Percentiles rank a stretch among this genome's conserved stretches.
These are phyloP conservation scores for Lordiphosa stackelbergi DNA, from an alignment of 1,140 invertebrate genomes.

Conservation along the genomic window DNA sequence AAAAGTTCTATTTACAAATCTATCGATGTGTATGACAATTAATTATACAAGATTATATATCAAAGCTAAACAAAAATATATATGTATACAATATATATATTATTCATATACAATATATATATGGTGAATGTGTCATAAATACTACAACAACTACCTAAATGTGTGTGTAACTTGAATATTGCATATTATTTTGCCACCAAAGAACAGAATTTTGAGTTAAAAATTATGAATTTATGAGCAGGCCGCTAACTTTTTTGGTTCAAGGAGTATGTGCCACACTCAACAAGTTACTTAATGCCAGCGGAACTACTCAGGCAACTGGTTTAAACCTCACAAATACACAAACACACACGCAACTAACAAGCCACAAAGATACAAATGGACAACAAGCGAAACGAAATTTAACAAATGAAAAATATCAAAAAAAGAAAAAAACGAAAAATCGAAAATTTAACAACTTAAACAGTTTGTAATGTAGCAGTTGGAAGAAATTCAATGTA, in stretches of 20 bases:
- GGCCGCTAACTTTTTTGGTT: constrained; percentile 13
- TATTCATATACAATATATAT: constrained; percentile 55
- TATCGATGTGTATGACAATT: constrained; percentile 74
- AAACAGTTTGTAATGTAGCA: constrained; percentile 36
- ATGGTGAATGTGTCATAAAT: constrained; percentile 33
- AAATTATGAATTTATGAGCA: neutral
- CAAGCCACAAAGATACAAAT: constrained; percentile 63
- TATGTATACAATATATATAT: constrained; percentile 20
- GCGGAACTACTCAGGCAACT: constrained; percentile 44
- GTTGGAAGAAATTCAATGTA: constrained; percentile 3
- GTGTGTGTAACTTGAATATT: constrained; percentile 36
- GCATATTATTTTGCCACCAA: constrained; percentile 29
- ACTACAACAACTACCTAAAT: constrained; percentile 29
- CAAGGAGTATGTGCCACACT: constrained; percentile 50
- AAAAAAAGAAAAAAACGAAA: constrained; percentile 25
- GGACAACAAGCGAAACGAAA: constrained; percentile 40
- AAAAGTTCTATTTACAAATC: constrained; percentile 60
- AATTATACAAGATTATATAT: constrained; percentile 62
- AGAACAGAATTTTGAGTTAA: no score
- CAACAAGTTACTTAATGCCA: constrained; percentile 19
- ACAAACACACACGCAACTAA: neutral
- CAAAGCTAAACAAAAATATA: constrained; percentile 13
- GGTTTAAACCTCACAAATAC: constrained; percentile 8
- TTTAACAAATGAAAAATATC: constrained; percentile 24
- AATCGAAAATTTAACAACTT: constrained; percentile 30